Conservation (phyloP, 2,888 invertebrate species). For the Caradrina clavipalpis region DNA sequence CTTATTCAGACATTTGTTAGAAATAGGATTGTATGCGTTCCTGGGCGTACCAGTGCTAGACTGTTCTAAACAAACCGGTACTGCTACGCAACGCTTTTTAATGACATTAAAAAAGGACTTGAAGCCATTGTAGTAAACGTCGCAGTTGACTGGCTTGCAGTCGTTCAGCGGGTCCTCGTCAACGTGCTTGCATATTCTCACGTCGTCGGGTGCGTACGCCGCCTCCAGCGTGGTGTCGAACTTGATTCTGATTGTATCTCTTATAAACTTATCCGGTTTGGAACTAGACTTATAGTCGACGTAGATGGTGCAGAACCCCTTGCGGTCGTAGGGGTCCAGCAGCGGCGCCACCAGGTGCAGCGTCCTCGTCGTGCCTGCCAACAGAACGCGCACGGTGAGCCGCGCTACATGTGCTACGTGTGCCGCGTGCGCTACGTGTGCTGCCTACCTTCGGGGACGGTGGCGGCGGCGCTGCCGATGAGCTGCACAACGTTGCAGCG, state of each 20-base stretch:
- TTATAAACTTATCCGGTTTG: slow-evolving; percentile 66
- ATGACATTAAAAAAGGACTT: slow-evolving; percentile 72
- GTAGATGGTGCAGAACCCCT: slow-evolving; percentile 78
- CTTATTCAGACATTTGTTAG: slow-evolving; percentile 74
- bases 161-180: slow-evolving; percentile 82
- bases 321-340: slow-evolving; percentile 74
- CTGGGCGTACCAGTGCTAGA: slow-evolving; percentile 62
- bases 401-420: too few species aligned
- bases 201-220: slow-evolving; percentile 49
- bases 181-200: slow-evolving; percentile 69
- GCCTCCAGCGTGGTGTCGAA: slow-evolving; percentile 78
- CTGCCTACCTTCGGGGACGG: slow-evolving; percentile 71
- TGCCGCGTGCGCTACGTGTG: too few species aligned
- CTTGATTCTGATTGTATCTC: slow-evolving; percentile 75
- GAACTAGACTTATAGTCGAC: slow-evolving; percentile 75
- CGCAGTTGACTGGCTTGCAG: slow-evolving; percentile 83
- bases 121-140: slow-evolving; percentile 79
- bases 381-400: background rate
- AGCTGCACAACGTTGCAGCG: slow-evolving; percentile 77
- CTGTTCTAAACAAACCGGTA: slow-evolving; percentile 71
- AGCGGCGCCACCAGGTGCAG: slow-evolving; percentile 79
- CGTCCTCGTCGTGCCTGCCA: slow-evolving; percentile 72
- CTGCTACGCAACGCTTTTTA: slow-evolving; percentile 71
- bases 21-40: slow-evolving; percentile 73
- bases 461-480: slow-evolving; percentile 71